Conservation (phyloP, 2,888 invertebrate genomes). For the Sinopyrophorus schimmeli region DNA sequence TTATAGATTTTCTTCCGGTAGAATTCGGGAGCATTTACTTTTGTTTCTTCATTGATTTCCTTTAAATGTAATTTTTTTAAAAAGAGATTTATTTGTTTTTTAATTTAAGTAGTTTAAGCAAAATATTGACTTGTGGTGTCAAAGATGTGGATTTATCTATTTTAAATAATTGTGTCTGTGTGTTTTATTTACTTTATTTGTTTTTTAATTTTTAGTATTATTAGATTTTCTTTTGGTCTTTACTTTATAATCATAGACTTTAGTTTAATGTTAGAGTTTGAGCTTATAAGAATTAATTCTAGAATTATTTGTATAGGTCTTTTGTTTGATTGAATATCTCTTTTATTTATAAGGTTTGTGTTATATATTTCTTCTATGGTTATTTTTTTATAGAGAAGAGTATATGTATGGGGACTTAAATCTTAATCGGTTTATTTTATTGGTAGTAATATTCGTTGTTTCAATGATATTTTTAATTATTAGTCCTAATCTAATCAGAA, state of each 20-base stretch:
- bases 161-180: slow-evolving; percentile 58
- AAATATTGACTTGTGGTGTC: slow-evolving; percentile 71
- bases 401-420: slow-evolving; percentile 61
- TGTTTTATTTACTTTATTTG: slow-evolving; percentile 59
- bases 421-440: slow-evolving; percentile 66
- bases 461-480: slow-evolving; percentile 71
- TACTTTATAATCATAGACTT: slow-evolving; percentile 54
- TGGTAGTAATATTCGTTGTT: slow-evolving; percentile 67
- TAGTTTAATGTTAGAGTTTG: slow-evolving; percentile 61
- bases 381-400: slow-evolving; percentile 64
- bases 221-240: slow-evolving; percentile 51
- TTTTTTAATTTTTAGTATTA: slow-evolving; percentile 57
- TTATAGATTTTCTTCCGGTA: slow-evolving; percentile 58
- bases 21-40: slow-evolving; percentile 54
- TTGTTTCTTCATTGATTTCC: slow-evolving; percentile 62
- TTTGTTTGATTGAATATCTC: slow-evolving; percentile 67
- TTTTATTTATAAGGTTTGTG: slow-evolving; percentile 62
- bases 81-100: slow-evolving; percentile 55
- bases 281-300: slow-evolving; percentile 60
- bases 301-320: slow-evolving; percentile 58
- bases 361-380: slow-evolving; percentile 69
- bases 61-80: slow-evolving; percentile 65
- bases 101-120: slow-evolving; percentile 67
- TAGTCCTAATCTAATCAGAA: slow-evolving; percentile 69
- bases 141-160: slow-evolving; percentile 61